Percentiles rank a stretch among this genome's conserved stretches.
These are phyloP conservation scores for Syngnathus typhle DNA, from an alignment of 2,113 vertebrate genomes.

Conservation along the genomic window DNA sequence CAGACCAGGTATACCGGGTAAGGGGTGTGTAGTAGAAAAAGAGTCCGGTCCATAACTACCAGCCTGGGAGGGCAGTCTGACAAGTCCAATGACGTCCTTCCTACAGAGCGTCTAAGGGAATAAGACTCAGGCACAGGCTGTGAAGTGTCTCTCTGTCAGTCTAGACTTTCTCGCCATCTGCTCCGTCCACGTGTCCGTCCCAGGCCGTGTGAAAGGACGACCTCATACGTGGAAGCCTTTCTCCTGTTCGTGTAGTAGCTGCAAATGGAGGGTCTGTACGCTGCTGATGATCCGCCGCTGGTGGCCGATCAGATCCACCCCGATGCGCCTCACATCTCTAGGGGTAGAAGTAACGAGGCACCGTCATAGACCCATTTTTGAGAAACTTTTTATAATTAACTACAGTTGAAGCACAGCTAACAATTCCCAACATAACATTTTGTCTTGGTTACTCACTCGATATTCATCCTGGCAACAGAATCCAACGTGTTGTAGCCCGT, in stretches of 20 bases:
- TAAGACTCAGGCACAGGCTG: constrained; percentile 83
- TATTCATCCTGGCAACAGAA: constrained; percentile 89
- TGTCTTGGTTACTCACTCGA: constrained; percentile 81
- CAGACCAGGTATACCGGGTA: constrained; percentile 40
- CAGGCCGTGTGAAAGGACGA: constrained; percentile 39
- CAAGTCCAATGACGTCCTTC: constrained; percentile 37
- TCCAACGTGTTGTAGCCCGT: constrained; percentile 89
- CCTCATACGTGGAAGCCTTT: constrained; percentile 97
- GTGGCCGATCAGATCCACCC: constrained; percentile 91
- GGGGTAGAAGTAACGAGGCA: constrained; percentile 44
- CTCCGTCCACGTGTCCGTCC: constrained; percentile 30
- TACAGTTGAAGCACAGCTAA: not conserved
- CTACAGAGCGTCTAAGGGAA: constrained; percentile 58
- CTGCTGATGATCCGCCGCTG: constrained; percentile 96
- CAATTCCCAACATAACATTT: not conserved
- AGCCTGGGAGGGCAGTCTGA: constrained; percentile 41
- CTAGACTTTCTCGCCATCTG: constrained; percentile 53
- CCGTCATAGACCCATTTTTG: no score
- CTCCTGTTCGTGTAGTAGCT: constrained; percentile 93
- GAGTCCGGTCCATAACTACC: constrained; percentile 30
- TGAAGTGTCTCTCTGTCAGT: constrained; percentile 55
- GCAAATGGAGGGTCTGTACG: constrained; percentile 90
- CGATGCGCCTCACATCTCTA: constrained; percentile 92
- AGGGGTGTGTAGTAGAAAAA: constrained; percentile 51
- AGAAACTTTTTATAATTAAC: no score